Base-by-base conservation (phyloP, 2,888 invertebrate species). In the Agrotis clavis region DNA sequence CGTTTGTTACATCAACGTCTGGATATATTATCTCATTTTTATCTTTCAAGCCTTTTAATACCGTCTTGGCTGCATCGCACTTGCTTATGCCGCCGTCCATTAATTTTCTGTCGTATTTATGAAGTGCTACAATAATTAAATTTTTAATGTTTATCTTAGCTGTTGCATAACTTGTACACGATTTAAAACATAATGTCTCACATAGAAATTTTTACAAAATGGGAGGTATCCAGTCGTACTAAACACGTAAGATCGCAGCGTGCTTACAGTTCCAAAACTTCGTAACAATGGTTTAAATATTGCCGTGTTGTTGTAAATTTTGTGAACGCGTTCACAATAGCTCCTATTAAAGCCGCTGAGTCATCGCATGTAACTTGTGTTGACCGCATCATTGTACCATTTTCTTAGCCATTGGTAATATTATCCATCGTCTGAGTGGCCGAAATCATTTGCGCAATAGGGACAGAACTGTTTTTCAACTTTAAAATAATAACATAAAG, bases 11-110 rank as follows among this genome's bases (percentile, higher is more conserved):
- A 35, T 56, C 18, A 30, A 56, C 30, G 56, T 56, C 35, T 56
- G 18, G 30, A 56, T 30, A 48, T n/a, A n/a, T n/a, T 56, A 47
- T 60, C 60, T 47, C 60, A 61, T 25, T 61, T 47, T 61, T 61
- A 61, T 61, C 21, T 47, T 16, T 47, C 25, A 47, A 61, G 21
- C 25, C 45, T 61, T 60, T 60, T 47, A 48, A 48, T 18, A 7
- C 11, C 18, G 1, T 18, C 7, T 48, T 48, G 48, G 48, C 48
- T 48, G 18, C 48, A 48, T 48, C 48, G 18, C 48, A 48, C 7
- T 48, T 48, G 48, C 48, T 48, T 18, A 48, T 18, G 48, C 48
- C 18, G 18, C 48, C 18, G 18, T 48, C 48, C 48, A 5, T 48
- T 48, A 48, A 48, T 5, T 48, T 18, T 48, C 48, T 48, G 18